Percentiles rank a stretch among this genome's conserved stretches.
These are phyloP conservation scores for Cryptomyrus ogoouensis DNA, from an alignment of 2,113 vertebrate species.

Conservation along the genomic window DNA sequence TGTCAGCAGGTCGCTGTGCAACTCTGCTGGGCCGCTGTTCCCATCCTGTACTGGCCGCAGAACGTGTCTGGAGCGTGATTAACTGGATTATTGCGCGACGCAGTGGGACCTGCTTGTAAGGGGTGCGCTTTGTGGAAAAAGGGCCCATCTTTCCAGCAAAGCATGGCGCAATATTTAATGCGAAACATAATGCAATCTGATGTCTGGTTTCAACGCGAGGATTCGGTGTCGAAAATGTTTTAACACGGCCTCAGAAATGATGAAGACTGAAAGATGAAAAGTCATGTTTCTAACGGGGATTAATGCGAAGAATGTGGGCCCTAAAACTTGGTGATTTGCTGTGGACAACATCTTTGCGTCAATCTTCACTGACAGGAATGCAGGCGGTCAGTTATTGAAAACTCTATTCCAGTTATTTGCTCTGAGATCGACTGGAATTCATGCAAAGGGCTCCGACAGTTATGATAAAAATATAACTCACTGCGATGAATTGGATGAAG, in stretches of 20 bases:
- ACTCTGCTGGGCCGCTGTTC: not conserved
- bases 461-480: not conserved
- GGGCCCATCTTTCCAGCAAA: not conserved
- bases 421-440: not conserved
- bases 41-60: not conserved
- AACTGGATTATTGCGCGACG: not conserved
- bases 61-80: not conserved
- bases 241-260: not conserved
- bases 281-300: not conserved
- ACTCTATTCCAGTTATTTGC: not conserved
- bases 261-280: not conserved
- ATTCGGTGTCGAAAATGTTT: not conserved
- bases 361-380: not conserved
- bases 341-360: not conserved
- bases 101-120: not conserved
- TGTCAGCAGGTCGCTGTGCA: not conserved
- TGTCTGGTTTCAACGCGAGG: not conserved
- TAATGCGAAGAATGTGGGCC: not conserved
- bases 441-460: not conserved
- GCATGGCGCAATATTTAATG: constrained; percentile 3
- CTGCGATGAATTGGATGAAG: constrained; percentile 4
- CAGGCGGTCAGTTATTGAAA: not conserved
- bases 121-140: not conserved
- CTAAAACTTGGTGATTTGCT: not conserved
- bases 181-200: constrained; percentile 4